Evolutionary conservation across 2,888 invertebrate genomes (phyloP).

Genomic region (Hydrotaea diabolus): DNA sequence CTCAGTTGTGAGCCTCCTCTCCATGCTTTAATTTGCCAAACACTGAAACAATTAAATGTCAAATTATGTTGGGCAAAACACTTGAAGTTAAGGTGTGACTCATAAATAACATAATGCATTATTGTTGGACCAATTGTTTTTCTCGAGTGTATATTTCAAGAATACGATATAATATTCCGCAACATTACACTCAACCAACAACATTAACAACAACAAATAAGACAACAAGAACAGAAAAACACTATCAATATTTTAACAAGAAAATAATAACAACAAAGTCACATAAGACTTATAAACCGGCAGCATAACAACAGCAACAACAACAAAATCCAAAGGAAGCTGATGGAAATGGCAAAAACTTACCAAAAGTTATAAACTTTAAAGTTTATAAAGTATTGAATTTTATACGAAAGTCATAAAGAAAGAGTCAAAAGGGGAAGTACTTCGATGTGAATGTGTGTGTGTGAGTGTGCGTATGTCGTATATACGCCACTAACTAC

Average conservation of each 20-base stretch:
- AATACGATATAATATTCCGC: constrained; percentile 50
- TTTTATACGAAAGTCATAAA: not conserved
- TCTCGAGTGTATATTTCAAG: not conserved
- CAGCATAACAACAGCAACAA: not conserved
- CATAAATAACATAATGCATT: too few relatives aligned
- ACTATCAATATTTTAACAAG: constrained; percentile 61
- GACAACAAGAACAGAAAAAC: constrained; percentile 26
- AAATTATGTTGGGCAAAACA: too few relatives aligned
- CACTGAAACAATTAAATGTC: too few relatives aligned
- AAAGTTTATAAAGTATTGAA: constrained; percentile 41
- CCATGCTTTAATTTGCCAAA: too few relatives aligned
- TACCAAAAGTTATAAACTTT: constrained; percentile 29
- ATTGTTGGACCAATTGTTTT: not conserved
- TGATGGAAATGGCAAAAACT: constrained; percentile 9
- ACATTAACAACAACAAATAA: constrained; percentile 5
- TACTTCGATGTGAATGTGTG: not conserved
- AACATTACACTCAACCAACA: constrained; percentile 59
- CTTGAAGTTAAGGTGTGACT: too few relatives aligned
- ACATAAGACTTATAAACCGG: constrained; percentile 17
- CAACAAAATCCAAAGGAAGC: not conserved
- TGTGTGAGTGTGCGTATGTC: not conserved
- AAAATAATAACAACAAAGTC: constrained; percentile 56
- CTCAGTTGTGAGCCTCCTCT: too few relatives aligned
- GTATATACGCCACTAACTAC: not conserved
- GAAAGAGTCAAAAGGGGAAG: not conserved